A percentile compares a stretch with the other conserved stretches of the same genome.
phyloP scores from a whole-genome alignment of 2,888 invertebrate species.

The Rhamphomyia laevipes region DNA sequence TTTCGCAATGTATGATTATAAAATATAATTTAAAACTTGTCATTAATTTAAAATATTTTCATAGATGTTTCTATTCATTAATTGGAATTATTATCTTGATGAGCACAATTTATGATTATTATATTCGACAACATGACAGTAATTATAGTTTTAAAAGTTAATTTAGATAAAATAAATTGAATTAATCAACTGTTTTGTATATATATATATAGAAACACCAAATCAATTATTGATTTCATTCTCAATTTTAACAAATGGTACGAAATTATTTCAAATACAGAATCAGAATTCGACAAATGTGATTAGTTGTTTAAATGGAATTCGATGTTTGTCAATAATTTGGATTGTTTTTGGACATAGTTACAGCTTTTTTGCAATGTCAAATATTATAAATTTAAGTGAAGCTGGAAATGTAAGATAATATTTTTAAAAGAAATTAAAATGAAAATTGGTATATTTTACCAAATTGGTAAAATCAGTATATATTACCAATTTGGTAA shows the following conservation, averaged over 20 bases:
- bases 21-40: background rate
- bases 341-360: conserved; percentile 34
- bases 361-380: conserved; percentile 6
- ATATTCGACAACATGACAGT: background rate
- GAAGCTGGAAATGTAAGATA: background rate
- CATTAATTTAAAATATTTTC: background rate
- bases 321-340: conserved; percentile 31
- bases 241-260: conserved; percentile 8
- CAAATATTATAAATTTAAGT: background rate
- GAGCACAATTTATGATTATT: background rate
- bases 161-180: background rate
- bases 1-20: conserved; percentile 12
- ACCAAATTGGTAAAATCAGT: background rate
- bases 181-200: background rate
- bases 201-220: background rate
- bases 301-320: conserved; percentile 32
- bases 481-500: background rate
- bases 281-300: conserved; percentile 13
- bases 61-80: conserved; percentile 1
- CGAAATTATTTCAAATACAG: conserved; percentile 7
- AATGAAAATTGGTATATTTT: background rate
- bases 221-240: conserved; percentile 2
- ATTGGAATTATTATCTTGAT: conserved; percentile 1
- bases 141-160: background rate
- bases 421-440: background rate